Base-by-base conservation (phyloP, 2,113 vertebrate genomes). In the Circaetus gallicus region DNA sequence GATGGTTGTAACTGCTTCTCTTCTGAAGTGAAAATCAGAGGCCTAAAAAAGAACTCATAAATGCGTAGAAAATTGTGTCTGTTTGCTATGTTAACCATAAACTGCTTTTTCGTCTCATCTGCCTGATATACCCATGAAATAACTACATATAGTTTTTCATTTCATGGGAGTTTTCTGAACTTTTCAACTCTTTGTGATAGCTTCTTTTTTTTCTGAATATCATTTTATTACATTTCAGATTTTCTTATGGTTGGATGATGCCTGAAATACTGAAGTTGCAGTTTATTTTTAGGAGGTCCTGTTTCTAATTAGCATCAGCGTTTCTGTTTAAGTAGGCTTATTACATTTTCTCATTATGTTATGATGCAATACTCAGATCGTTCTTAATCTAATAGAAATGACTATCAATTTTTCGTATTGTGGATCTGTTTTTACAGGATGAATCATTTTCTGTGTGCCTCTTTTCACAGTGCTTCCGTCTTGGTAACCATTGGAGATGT, bases 301-400 rank as follows among this genome's bases (percentile, higher is more conserved):
- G 93, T 91, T 97, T 95, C 89, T 85, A 66, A 95, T 96, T 90
- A 95, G 20, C 70, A 36, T 84, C 58, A 42, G 2, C 40, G 49
- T 91, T 96, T 85, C 70, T 82, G 45, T 59, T 80, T 83, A 94
- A 87, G 36, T 82, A 34, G 49, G 38, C 38, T 95, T 90, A 95
- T 90, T 91, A n/a, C 29, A 85, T 95, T 82, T 91, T 85, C 70
- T 88, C 32, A 3, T 29, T 88, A 61, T 25, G 19, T 73, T 91
- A 2, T 91, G 58, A 93, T 95, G 78, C 66, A 94, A 29, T 77
- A 66, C 22, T 90, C 18, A 24, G 36, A 52, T 70, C 28, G 38
- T 91, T 89, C 31, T 61, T 93, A 91, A 94, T 76, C n/a, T 94
- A 82, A 91, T 87, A 82, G 36, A 73, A 91, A 31, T 36, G 2